Conservation (phyloP, 1,140 invertebrate species). For the Drosophila sp. region DNA sequence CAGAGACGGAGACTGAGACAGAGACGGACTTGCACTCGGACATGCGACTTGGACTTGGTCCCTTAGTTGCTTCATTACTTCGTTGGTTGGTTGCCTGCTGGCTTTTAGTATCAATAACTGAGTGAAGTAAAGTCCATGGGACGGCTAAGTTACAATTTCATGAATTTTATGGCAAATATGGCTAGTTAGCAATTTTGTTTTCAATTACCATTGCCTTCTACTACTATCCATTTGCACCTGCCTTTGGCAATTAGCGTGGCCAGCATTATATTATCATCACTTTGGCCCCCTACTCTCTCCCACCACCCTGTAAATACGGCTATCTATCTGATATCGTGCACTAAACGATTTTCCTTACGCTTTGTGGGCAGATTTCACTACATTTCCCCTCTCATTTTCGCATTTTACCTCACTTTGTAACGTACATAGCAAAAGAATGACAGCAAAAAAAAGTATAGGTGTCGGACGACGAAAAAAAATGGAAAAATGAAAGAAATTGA, state of each 20-base stretch:
- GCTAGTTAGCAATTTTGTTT: neutral
- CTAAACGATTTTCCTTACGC: constrained; percentile 66
- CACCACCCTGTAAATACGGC: too few species aligned
- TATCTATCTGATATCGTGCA: constrained; percentile 53
- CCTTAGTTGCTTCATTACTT: constrained; percentile 2
- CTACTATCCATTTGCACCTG: neutral
- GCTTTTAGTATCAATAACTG: constrained; percentile 60
- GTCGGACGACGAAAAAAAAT: constrained; percentile 22
- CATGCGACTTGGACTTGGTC: constrained; percentile 2
- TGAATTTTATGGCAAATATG: constrained; percentile 7
- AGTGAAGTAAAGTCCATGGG: neutral
- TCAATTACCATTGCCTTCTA: constrained; percentile 5
- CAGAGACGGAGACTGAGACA: too few species aligned
- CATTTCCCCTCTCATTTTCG: constrained; percentile 22
- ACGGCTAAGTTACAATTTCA: constrained; percentile 22
- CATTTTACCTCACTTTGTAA: constrained; percentile 6
- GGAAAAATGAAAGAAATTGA: neutral
- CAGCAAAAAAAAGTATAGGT: constrained; percentile 25
- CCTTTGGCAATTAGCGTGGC: constrained; percentile 6
- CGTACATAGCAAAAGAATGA: constrained; percentile 38
- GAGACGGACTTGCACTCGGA: constrained; percentile 9
- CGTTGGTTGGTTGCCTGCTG: constrained; percentile 27
- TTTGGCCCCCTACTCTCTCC: neutral
- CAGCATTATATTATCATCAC: neutral
- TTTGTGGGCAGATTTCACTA: constrained; percentile 43